phyloP scores from a whole-genome alignment of 2,888 invertebrate species.

The Drosophila paramelanica region DNA sequence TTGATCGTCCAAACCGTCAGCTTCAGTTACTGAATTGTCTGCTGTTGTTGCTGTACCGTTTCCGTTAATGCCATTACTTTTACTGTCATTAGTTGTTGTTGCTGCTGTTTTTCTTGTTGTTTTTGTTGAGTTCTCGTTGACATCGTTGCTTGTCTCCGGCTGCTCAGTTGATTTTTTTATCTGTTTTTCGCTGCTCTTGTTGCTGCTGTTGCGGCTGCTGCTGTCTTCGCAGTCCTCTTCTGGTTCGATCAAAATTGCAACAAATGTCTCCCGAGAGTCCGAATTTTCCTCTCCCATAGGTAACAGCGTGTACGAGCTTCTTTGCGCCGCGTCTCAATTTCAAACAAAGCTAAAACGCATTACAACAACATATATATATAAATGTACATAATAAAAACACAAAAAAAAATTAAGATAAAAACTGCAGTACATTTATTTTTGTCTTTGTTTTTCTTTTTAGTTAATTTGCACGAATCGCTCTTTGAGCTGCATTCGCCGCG shows the following conservation, averaged over 20 bases:
- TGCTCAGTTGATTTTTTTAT: slow-evolving; percentile 23
- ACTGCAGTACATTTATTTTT: slow-evolving; percentile 9
- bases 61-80: slow-evolving; percentile 32
- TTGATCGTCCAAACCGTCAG: slow-evolving; percentile 25
- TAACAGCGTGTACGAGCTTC: slow-evolving; percentile 62
- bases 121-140: slow-evolving; percentile 40
- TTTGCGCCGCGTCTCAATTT: slow-evolving; percentile 37
- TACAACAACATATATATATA: slow-evolving; percentile 8
- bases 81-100: slow-evolving; percentile 14
- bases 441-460: slow-evolving; percentile 13
- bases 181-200: slow-evolving; percentile 12
- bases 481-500: slow-evolving; percentile 28
- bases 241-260: slow-evolving; percentile 61
- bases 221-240: slow-evolving; percentile 25
- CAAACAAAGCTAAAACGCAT: slow-evolving; percentile 47
- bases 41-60: slow-evolving; percentile 15
- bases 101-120: slow-evolving; percentile 18
- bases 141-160: slow-evolving; percentile 33
- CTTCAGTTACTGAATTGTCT: slow-evolving; percentile 19
- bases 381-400: neutral
- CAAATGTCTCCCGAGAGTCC: slow-evolving; percentile 67
- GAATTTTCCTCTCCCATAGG: slow-evolving; percentile 75
- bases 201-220: slow-evolving; percentile 25
- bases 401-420: neutral
- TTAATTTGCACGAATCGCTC: slow-evolving; percentile 5